Percentiles rank a stretch among this genome's conserved stretches.
Evolutionary conservation across 2,888 invertebrate species (phyloP).

Genomic region (Caenorhabditis zanzibari): DNA sequence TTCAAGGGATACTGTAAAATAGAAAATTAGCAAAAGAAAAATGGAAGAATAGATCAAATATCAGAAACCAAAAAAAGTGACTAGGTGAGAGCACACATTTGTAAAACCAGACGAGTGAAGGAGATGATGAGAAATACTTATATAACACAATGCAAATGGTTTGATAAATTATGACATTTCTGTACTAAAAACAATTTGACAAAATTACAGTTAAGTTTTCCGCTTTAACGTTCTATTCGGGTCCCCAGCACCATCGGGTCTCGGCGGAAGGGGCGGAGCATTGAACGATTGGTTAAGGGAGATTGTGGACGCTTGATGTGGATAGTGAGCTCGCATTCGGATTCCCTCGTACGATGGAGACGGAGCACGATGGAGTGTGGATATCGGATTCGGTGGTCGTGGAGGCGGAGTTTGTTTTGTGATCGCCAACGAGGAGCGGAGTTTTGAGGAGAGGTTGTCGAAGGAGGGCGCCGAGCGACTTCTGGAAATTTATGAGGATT

Average conservation of each 20-base stretch:
- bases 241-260: slow-evolving; percentile 49
- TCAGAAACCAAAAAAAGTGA: neutral
- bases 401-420: slow-evolving; percentile 35
- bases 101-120: slow-evolving; percentile 6
- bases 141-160: neutral
- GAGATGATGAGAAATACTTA: neutral
- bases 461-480: slow-evolving; percentile 60
- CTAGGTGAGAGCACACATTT: slow-evolving; percentile 3
- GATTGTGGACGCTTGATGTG: slow-evolving; percentile 41
- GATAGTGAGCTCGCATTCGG: slow-evolving; percentile 56
- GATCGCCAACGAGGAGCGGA: slow-evolving; percentile 52
- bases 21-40: too few relatives aligned
- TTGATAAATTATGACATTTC: slow-evolving; percentile 6
- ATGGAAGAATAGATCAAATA: too few relatives aligned
- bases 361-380: slow-evolving; percentile 17
- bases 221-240: slow-evolving; percentile 61
- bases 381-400: slow-evolving; percentile 27
- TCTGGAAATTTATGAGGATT: too few relatives aligned
- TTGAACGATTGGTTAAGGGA: slow-evolving; percentile 19
- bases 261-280: slow-evolving; percentile 61
- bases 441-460: slow-evolving; percentile 62
- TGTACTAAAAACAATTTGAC: neutral
- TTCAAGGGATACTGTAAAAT: too few relatives aligned
- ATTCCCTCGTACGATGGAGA: slow-evolving; percentile 53
- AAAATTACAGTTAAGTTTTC: slow-evolving; percentile 28